phyloP scores from a whole-genome alignment of 2,888 invertebrate genomes.

The Pyrocoelia pectoralis region DNA sequence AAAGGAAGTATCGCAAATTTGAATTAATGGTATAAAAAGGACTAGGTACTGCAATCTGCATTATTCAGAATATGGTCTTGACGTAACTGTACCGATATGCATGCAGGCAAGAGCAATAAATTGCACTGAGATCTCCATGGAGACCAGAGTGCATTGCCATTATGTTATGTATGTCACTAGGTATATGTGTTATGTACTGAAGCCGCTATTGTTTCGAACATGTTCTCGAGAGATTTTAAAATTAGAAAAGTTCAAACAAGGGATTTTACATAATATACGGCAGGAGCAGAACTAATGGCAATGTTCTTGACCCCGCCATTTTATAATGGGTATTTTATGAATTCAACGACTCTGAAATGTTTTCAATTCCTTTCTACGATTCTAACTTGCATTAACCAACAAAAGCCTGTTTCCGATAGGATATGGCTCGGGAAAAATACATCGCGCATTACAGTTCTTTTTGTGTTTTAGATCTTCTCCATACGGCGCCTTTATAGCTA shows the following conservation, averaged over 20 bases:
- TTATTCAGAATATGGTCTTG: background rate
- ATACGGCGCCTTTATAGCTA: slow-evolving; percentile 32
- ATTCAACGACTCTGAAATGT: slow-evolving; percentile 33
- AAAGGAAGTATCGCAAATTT: background rate
- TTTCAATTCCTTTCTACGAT: slow-evolving; percentile 25
- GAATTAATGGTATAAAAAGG: background rate
- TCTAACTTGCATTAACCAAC: slow-evolving; percentile 32
- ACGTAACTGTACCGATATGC: slow-evolving; percentile 7
- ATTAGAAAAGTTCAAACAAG: background rate
- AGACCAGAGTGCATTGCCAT: slow-evolving; percentile 46
- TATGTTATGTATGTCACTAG: slow-evolving; percentile 53
- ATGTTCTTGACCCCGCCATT: slow-evolving; percentile 29
- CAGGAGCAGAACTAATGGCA: slow-evolving; percentile 14
- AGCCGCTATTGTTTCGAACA: background rate
- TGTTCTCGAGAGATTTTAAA: background rate
- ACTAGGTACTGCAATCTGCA: no score
- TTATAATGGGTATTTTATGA: slow-evolving; percentile 28
- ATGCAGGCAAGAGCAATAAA: slow-evolving; percentile 37
- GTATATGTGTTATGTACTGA: slow-evolving; percentile 51
- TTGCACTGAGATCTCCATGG: slow-evolving; percentile 45
- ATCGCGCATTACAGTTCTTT: slow-evolving; percentile 26
- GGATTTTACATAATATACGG: background rate
- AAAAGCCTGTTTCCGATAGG: slow-evolving; percentile 32
- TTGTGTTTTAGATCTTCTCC: slow-evolving; percentile 26
- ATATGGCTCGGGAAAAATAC: slow-evolving; percentile 27